phyloP scores from a whole-genome alignment of 2,113 vertebrate genomes.

The Gambusia holbrooki region DNA sequence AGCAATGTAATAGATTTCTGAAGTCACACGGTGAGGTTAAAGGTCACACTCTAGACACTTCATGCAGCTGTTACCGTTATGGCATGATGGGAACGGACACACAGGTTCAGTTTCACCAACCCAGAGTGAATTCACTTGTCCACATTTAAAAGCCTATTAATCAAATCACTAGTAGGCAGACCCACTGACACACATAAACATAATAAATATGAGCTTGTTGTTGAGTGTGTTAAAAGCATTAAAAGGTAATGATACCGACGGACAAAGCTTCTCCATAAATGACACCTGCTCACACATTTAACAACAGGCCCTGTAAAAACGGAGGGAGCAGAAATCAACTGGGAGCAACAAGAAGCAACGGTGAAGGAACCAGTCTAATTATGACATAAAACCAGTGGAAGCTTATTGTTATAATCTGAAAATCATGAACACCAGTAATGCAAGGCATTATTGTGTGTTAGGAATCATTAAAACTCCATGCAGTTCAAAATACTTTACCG shows the following conservation, averaged over 20 bases:
- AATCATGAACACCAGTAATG: background rate
- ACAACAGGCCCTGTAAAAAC: background rate
- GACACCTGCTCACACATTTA: background rate
- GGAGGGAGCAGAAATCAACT: background rate
- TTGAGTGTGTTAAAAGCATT: conserved; percentile 2
- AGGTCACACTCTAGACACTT: background rate
- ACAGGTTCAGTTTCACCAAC: background rate
- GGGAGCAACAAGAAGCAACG: background rate
- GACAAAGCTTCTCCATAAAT: background rate
- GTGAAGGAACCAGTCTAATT: background rate
- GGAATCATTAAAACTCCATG: too few relatives aligned
- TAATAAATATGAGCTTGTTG: background rate
- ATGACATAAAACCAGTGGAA: background rate
- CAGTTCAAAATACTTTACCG: too few relatives aligned
- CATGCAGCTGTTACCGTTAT: background rate
- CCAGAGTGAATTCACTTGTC: conserved; percentile 4
- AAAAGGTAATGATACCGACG: background rate
- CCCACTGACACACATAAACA: background rate
- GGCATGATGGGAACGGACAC: background rate
- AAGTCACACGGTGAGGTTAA: background rate
- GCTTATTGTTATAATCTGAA: background rate
- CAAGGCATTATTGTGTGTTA: too few relatives aligned
- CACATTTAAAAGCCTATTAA: conserved; percentile 43
- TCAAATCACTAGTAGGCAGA: conserved; percentile 8
- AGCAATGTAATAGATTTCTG: too few relatives aligned